phyloP scores from a whole-genome alignment of 2,113 vertebrate species.

The Hippolais icterina region DNA sequence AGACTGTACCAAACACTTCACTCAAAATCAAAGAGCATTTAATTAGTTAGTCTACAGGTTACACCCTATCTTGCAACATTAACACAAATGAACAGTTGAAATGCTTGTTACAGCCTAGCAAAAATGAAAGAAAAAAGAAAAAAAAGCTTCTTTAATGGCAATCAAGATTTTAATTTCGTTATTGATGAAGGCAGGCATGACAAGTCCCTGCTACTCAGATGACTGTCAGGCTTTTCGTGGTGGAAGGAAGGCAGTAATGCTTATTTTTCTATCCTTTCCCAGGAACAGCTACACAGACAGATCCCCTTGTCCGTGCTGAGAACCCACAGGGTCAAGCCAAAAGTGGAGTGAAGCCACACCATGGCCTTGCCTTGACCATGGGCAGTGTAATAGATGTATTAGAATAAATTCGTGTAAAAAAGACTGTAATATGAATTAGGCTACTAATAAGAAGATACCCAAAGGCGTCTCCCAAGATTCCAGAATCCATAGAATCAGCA shows the following conservation, averaged over 20 bases:
- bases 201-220: not conserved
- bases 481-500: too few species aligned
- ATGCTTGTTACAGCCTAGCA: not conserved
- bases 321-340: accelerated
- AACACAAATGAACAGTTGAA: constrained; percentile 51
- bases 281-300: not conserved
- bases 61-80: constrained; percentile 44
- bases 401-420: too few species aligned
- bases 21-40: constrained; percentile 71
- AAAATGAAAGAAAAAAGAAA: not conserved
- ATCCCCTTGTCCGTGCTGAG: not conserved
- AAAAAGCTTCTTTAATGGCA: not conserved
- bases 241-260: not conserved
- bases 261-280: not conserved
- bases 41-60: constrained; percentile 67
- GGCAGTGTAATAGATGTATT: too few species aligned
- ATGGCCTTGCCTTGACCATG: accelerated
- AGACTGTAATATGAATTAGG: too few species aligned
- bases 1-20: constrained; percentile 64
- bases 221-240: not conserved
- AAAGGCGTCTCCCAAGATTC: too few species aligned
- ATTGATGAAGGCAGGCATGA: not conserved
- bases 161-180: not conserved
- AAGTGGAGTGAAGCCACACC: not conserved
- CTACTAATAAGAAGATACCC: too few species aligned